Evolutionary conservation across 2,888 invertebrate genomes (phyloP), one percentile per base, ranked within the genome.

Genomic region (Oxytorus armatus): DNA sequence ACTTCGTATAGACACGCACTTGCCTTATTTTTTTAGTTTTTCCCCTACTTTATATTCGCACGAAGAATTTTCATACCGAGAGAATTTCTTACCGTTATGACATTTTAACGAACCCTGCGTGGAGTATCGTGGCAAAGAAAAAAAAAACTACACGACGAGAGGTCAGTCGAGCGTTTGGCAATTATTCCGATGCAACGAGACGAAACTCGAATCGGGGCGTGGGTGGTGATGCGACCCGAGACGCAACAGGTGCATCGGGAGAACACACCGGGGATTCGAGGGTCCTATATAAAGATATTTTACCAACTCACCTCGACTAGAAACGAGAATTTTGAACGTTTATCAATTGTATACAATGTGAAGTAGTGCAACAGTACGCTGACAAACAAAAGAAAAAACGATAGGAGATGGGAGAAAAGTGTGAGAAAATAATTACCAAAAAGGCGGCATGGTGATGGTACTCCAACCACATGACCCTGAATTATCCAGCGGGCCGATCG

Each of bases 131-230:
- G n/a, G n/a, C n/a, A n/a, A n/a, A n/a, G n/a, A n/a, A n/a, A n/a
- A n/a, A n/a, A n/a, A n/a, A n/a, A n/a, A n/a, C n/a, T n/a, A 23
- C 23, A 44, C 29, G 29, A 44, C 21, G 23, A 44, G 65, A 77
- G 49, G 82, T 81, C 81, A 74, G 79, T 79, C 83, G 82, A 82
- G 74, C 81, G 81, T 85, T 84, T 83, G 85, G 84, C 88, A 89
- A 89, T 90, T 90, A 90, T 90, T 90, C 88, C 88, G 89, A 89
- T 87, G 86, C 83, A 83, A 81, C 82, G 76, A 70, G 72, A 66
- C 72, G 79, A 75, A 55, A 49, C 53, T 53, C 55, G 47, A 55
- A 76, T 61, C 53, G 36, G 23, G n/a, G n/a, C n/a, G 53, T 33
- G 42, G 33, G 47, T 33, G 23, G 39, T 72, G n/a, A n/a, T n/a